Evolutionary conservation across 2,888 invertebrate genomes (phyloP).

Genomic region (Calameuta idolon): DNA sequence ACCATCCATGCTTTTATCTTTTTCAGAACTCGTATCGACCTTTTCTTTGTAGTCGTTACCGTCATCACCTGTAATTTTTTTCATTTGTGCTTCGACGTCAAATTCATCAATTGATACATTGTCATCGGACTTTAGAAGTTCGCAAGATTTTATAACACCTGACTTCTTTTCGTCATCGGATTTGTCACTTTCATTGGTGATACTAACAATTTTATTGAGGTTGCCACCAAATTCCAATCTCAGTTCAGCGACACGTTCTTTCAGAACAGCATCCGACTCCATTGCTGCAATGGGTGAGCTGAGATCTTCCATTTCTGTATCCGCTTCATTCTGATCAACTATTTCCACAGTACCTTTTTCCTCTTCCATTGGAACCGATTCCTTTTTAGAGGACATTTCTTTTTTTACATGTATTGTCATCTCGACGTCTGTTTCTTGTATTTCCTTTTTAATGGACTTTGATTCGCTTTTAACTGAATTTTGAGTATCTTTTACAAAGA

Average conservation of each 20-base stretch:
- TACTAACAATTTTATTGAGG: conserved; percentile 43
- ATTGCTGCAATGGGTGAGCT: conserved; percentile 61
- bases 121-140: conserved; percentile 49
- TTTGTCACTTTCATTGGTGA: conserved; percentile 43
- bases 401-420: conserved; percentile 2
- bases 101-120: conserved; percentile 60
- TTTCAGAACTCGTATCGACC: conserved; percentile 51
- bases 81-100: conserved; percentile 64
- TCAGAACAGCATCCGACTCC: conserved; percentile 66
- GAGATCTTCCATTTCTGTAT: conserved; percentile 65
- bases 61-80: conserved; percentile 62
- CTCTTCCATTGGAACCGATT: conserved; percentile 17
- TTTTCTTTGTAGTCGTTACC: conserved; percentile 63
- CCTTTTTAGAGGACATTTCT: conserved; percentile 23
- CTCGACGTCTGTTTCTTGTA: conserved; percentile 5
- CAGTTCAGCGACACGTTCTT: conserved; percentile 68
- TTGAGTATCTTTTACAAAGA: conserved; percentile 3
- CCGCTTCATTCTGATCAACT: conserved; percentile 55
- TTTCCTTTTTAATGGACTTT: conserved; percentile 14
- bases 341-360: conserved; percentile 65
- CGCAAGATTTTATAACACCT: conserved; percentile 31
- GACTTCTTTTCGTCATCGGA: conserved; percentile 41
- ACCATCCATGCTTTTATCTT: conserved; percentile 60
- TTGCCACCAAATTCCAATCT: conserved; percentile 65
- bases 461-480: conserved; percentile 24